These are phyloP conservation scores for Palaemon carinicauda DNA, from an alignment of 1,140 invertebrate genomes.

Conservation along the genomic window DNA sequence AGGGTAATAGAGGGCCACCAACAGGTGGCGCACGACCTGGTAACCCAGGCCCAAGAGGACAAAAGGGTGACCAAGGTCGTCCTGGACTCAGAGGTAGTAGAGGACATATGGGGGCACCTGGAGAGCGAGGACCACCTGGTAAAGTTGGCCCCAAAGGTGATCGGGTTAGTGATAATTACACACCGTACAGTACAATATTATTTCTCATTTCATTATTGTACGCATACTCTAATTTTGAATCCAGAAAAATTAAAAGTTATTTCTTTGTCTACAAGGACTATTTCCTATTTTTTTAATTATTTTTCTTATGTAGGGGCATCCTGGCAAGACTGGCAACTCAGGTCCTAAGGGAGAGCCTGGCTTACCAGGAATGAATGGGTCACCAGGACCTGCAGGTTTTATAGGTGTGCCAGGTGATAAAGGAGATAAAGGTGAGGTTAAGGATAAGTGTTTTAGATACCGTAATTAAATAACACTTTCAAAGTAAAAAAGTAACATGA, in stretches of 20 bases:
- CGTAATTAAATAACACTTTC: too few species aligned
- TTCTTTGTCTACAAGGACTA: too few species aligned
- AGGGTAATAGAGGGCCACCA: slow-evolving; percentile 11
- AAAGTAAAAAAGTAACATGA: too few species aligned
- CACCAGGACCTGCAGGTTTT: slow-evolving; percentile 19
- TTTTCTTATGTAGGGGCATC: background rate
- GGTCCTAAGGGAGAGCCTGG: slow-evolving; percentile 39
- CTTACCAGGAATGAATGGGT: slow-evolving; percentile 14
- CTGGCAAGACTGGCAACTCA: background rate
- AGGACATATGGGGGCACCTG: slow-evolving; percentile 18
- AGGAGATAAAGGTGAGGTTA: slow-evolving; percentile 22
- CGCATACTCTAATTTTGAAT: too few species aligned
- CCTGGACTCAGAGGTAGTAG: slow-evolving; percentile 7
- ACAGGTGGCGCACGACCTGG: slow-evolving; percentile 23
- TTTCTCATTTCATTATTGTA: too few species aligned
- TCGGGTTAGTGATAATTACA: slow-evolving; percentile 10
- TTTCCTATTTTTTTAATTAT: background rate
- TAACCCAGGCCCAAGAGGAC: slow-evolving; percentile 23
- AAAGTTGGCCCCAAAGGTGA: slow-evolving; percentile 22
- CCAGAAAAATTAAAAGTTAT: too few species aligned
- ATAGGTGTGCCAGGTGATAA: background rate
- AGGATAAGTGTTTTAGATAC: too few species aligned
- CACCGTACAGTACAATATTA: too few species aligned
- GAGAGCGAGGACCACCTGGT: slow-evolving; percentile 7
- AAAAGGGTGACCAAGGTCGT: slow-evolving; percentile 17